A percentile compares a stretch with the other conserved stretches of the same genome.
Conservation (phyloP, 1,140 invertebrate genomes). For the Lasioglossum baleicum region DNA sequence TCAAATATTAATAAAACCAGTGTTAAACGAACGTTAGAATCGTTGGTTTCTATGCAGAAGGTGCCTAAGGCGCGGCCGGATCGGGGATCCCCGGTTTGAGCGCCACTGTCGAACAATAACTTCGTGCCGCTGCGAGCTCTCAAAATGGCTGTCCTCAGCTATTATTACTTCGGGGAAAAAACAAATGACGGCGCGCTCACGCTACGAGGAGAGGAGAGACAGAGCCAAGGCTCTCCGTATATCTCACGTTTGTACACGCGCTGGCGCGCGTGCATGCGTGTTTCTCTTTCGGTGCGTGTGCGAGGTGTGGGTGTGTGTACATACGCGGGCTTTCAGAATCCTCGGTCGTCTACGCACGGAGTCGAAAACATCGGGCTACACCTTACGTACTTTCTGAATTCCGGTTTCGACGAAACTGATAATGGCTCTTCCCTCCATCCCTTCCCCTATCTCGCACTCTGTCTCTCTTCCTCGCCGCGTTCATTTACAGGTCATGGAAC, state of each 20-base stretch:
- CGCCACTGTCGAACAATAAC: slow-evolving; percentile 77
- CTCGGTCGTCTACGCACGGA: slow-evolving; percentile 47
- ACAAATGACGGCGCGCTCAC: slow-evolving; percentile 70
- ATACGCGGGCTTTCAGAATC: slow-evolving; percentile 49
- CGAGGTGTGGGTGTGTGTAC: slow-evolving; percentile 37
- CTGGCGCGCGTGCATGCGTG: slow-evolving; percentile 22
- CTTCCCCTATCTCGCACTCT: neutral
- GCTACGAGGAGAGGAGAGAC: slow-evolving; percentile 60
- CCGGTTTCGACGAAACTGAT: slow-evolving; percentile 42
- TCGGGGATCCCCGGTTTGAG: slow-evolving; percentile 60
- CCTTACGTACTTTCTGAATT: slow-evolving; percentile 44
- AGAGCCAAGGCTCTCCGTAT: slow-evolving; percentile 64
- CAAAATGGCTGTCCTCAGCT: slow-evolving; percentile 80
- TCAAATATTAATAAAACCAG: neutral
- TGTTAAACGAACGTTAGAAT: neutral
- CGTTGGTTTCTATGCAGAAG: neutral
- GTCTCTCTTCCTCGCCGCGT: neutral
- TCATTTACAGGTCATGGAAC: slow-evolving; percentile 16
- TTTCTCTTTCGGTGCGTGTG: neutral
- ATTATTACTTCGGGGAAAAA: slow-evolving; percentile 78
- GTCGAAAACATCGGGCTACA: slow-evolving; percentile 60
- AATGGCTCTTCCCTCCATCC: neutral
- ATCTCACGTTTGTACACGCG: slow-evolving; percentile 35
- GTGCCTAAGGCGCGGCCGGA: neutral
- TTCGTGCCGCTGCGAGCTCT: slow-evolving; percentile 76